These are phyloP conservation scores for Pristionchus fissidentatus DNA, from an alignment of 2,888 invertebrate genomes.

Conservation along the genomic window DNA sequence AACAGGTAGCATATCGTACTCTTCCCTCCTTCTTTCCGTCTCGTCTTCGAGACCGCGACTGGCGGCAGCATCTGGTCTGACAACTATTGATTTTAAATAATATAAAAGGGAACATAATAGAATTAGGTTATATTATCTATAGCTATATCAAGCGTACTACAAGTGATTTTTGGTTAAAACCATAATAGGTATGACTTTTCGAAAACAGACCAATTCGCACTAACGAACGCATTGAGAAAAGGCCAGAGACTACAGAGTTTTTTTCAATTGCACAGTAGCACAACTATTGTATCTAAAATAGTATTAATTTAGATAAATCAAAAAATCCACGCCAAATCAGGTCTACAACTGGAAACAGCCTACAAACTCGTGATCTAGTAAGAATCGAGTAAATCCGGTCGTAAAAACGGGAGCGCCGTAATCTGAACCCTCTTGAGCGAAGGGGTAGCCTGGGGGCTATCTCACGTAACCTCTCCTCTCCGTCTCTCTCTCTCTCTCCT, in stretches of 20 bases:
- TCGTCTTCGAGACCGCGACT: conserved; percentile 35
- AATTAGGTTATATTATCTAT: too few relatives aligned
- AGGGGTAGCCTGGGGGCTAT: neutral
- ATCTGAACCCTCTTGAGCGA: neutral
- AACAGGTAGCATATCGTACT: neutral
- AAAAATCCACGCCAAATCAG: neutral
- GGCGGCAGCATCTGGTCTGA: conserved; percentile 28
- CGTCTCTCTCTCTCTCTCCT: neutral
- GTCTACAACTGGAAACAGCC: neutral
- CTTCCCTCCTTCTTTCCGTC: conserved; percentile 35
- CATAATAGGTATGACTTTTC: too few relatives aligned
- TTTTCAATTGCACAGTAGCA: too few relatives aligned
- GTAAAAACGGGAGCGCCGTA: too few relatives aligned
- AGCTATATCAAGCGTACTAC: too few relatives aligned
- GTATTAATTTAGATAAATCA: neutral
- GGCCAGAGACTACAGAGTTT: neutral
- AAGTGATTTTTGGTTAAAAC: too few relatives aligned
- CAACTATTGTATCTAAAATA: neutral
- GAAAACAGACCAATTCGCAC: neutral
- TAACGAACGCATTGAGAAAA: neutral
- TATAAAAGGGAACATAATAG: neutral
- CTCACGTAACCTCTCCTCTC: neutral
- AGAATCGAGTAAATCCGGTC: neutral
- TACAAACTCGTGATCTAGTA: neutral
- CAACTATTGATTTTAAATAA: neutral